Evolutionary conservation across 2,888 invertebrate genomes (phyloP).

Genomic region (Chrysopilus asiliformis): DNA sequence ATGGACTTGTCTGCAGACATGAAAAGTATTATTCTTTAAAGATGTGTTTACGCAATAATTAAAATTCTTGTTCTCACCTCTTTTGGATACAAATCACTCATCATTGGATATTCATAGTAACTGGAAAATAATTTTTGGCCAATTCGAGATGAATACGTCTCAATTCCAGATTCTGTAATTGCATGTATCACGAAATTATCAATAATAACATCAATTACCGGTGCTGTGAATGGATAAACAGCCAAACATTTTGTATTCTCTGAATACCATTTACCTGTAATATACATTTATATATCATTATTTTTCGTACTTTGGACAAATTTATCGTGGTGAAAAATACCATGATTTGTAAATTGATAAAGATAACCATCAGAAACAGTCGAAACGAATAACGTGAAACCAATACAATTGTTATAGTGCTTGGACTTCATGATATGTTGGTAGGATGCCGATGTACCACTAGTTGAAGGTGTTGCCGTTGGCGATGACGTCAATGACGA

Average conservation of each 20-base stretch:
- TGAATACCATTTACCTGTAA: slow-evolving; percentile 32
- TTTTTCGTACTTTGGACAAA: too few relatives aligned
- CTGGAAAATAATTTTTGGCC: slow-evolving; percentile 46
- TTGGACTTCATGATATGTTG: slow-evolving; percentile 37
- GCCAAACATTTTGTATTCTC: slow-evolving; percentile 43
- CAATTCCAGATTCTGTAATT: slow-evolving; percentile 59
- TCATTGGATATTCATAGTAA: slow-evolving; percentile 33
- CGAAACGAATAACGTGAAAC: slow-evolving; percentile 48
- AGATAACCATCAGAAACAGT: slow-evolving; percentile 57
- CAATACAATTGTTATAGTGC: slow-evolving; percentile 42
- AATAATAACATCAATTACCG: slow-evolving; percentile 49
- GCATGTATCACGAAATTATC: slow-evolving; percentile 59
- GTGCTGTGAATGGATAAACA: slow-evolving; percentile 58
- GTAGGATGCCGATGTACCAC: slow-evolving; percentile 21
- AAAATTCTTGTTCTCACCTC: too few relatives aligned
- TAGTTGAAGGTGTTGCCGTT: slow-evolving; percentile 20
- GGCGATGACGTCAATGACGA: slow-evolving; percentile 20
- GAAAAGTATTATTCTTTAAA: slow-evolving; percentile 6
- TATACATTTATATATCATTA: too few relatives aligned
- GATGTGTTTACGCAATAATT: too few relatives aligned
- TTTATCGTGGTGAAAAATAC: too few relatives aligned
- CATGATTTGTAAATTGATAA: slow-evolving; percentile 48
- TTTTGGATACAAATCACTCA: slow-evolving; percentile 28
- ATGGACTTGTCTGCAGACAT: slow-evolving; percentile 39
- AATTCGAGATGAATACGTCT: slow-evolving; percentile 57